Evolutionary conservation across 1,140 invertebrate genomes (phyloP), one percentile per base, ranked within the genome.

Genomic region (Pseudomyrmex sp.): DNA sequence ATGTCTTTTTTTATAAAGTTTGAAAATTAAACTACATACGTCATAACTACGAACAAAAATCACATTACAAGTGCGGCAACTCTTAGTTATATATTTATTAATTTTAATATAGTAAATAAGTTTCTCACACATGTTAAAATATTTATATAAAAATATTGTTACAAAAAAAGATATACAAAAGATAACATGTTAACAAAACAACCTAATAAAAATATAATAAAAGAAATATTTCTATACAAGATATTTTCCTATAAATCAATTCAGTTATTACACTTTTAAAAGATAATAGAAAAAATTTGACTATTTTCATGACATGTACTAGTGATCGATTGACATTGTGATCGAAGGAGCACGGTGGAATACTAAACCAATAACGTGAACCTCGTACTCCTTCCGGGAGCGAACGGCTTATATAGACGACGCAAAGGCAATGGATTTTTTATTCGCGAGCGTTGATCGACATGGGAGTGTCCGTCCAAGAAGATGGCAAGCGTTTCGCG

Each of bases 331-430:
- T 20, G 26, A 73, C 54, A 58, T 3, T 18, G 52, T 0, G 35
- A n/a, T 50, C 74, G 20, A 84, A 63, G 61, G 35, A 15, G 61
- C 70, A 82, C 20, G 54, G 15, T 73, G 85, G 26, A 70, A 87
- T 80, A 59, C 72, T 89, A 89, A 86, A 86, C 86, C 69, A 88
- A 85, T 88, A 89, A 89, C 44, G 52, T 52, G 66, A 68, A 66
- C 35, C 23, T 73, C 10, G 35, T 74, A 46, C 77, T 80, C 86
- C 88, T 85, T 76, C 84, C 84, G 23, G 65, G 59, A 59, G 52
- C 61, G 48, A 46, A 56, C 20, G 13, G 74, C 88, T 86, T 89
- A 89, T 89, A 89, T 89, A 88, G 86, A 26, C 63, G 79, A 76
- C 44, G 12, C 61, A 12, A 68, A 85, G 48, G 72, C 74, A 58